Conservation (phyloP, 1,140 invertebrate species). For the Diabrotica virgifera region DNA sequence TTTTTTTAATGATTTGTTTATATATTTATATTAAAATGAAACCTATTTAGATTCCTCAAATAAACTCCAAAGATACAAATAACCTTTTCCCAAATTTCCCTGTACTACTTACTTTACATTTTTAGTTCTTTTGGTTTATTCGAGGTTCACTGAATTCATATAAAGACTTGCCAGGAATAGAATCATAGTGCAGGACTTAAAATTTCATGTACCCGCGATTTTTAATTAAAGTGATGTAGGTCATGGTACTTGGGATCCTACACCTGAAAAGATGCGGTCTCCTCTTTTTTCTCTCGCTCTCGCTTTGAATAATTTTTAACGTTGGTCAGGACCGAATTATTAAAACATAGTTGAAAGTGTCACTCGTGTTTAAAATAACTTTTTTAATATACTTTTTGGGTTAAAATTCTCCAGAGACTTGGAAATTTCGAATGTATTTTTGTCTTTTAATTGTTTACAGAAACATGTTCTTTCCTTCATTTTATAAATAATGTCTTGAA, state of each 20-base stretch:
- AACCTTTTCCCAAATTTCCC: too few species aligned
- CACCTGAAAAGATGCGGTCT: constrained; percentile 2
- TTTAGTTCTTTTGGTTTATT: constrained; percentile 5
- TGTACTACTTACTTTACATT: neutral
- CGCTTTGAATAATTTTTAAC: neutral
- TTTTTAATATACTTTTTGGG: too few species aligned
- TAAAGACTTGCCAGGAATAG: constrained; percentile 5
- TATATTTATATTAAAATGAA: too few species aligned
- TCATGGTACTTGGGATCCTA: constrained; percentile 11
- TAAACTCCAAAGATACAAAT: too few species aligned
- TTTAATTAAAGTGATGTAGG: constrained; percentile 17
- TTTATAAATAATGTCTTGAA: too few species aligned
- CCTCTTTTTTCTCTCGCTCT: neutral
- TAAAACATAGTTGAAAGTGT: neutral
- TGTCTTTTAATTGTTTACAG: too few species aligned
- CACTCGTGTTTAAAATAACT: neutral
- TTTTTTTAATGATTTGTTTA: too few species aligned
- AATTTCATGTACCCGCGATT: constrained; percentile 15
- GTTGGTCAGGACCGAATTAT: neutral
- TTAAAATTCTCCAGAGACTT: too few species aligned
- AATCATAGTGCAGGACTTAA: constrained; percentile 7
- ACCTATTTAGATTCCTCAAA: too few species aligned
- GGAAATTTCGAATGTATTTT: too few species aligned
- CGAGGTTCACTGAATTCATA: constrained; percentile 3
- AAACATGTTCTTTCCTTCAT: too few species aligned